phyloP scores from a whole-genome alignment of 1,140 invertebrate species.

The Ceratina australensis region DNA sequence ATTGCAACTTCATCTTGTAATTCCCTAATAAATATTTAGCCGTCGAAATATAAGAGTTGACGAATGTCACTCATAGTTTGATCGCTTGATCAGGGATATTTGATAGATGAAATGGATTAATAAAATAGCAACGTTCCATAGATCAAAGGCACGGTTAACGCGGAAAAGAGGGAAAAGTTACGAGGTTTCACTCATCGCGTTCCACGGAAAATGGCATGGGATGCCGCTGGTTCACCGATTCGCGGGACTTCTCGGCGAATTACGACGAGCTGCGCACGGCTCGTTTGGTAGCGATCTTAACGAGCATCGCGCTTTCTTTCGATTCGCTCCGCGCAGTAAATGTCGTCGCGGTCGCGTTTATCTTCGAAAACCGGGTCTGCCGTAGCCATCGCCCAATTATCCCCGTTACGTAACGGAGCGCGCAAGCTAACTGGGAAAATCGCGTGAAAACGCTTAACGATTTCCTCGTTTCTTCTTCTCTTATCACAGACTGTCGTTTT shows the following conservation, averaged over 20 bases:
- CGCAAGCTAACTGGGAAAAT: not conserved
- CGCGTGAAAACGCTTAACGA: too few relatives aligned
- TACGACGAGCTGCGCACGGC: not conserved
- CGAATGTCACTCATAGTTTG: too few relatives aligned
- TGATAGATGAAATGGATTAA: too few relatives aligned
- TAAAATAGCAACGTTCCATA: too few relatives aligned
- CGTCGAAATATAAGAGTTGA: too few relatives aligned
- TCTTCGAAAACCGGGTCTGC: not conserved
- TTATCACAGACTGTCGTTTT: too few relatives aligned
- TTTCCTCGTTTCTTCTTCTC: too few relatives aligned
- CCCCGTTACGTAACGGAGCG: not conserved
- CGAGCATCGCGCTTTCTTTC: constrained; percentile 1
- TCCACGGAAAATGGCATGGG: not conserved
- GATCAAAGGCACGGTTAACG: too few relatives aligned
- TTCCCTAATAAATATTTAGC: too few relatives aligned
- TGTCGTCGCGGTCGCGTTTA: not conserved
- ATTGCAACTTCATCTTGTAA: too few relatives aligned
- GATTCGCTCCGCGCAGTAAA: not conserved
- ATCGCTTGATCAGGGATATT: too few relatives aligned
- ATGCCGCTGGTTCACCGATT: not conserved
- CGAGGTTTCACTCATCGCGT: not conserved
- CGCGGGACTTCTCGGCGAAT: not conserved
- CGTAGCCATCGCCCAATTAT: not conserved
- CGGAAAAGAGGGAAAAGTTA: not conserved
- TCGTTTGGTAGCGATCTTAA: not conserved